These are phyloP conservation scores for Hyles vespertilio DNA, from an alignment of 1,140 invertebrate genomes.

Conservation along the genomic window DNA sequence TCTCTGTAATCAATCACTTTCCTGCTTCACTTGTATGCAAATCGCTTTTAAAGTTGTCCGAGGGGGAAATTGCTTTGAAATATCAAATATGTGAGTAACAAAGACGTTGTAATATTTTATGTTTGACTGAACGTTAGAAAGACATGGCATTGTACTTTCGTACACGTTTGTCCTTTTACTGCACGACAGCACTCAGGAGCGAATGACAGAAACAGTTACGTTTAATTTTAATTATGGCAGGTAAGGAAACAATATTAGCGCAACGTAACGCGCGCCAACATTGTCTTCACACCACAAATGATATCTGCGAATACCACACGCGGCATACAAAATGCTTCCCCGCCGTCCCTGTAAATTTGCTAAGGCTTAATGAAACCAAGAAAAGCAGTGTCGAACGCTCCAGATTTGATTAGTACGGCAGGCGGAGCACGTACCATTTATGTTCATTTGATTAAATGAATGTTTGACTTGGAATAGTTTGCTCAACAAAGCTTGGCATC, in stretches of 20 bases:
- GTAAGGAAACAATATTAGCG: slow-evolving; percentile 20
- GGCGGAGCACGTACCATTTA: slow-evolving; percentile 40
- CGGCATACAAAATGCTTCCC: slow-evolving; percentile 28
- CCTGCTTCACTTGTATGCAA: too few relatives aligned
- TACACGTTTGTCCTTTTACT: too few relatives aligned
- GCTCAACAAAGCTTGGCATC: slow-evolving; percentile 21
- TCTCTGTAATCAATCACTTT: too few relatives aligned
- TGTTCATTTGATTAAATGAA: slow-evolving; percentile 51
- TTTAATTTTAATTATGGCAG: slow-evolving; percentile 15
- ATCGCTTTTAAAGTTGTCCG: too few relatives aligned
- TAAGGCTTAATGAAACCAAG: slow-evolving; percentile 36
- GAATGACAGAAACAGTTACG: too few relatives aligned
- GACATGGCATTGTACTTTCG: too few relatives aligned
- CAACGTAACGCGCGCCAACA: slow-evolving; percentile 13
- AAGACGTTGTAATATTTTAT: too few relatives aligned
- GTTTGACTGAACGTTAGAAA: too few relatives aligned
- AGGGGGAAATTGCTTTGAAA: too few relatives aligned
- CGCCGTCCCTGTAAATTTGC: slow-evolving; percentile 26
- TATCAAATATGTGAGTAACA: too few relatives aligned
- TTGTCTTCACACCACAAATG: slow-evolving; percentile 30
- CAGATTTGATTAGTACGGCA: slow-evolving; percentile 39
- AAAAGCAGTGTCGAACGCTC: slow-evolving; percentile 31
- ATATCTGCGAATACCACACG: slow-evolving; percentile 29
- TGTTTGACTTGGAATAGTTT: slow-evolving; percentile 36
- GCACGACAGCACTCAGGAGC: too few relatives aligned